phyloP scores from a whole-genome alignment of 2,797 vertebrate genomes.

The Linurgus olivaceus region DNA sequence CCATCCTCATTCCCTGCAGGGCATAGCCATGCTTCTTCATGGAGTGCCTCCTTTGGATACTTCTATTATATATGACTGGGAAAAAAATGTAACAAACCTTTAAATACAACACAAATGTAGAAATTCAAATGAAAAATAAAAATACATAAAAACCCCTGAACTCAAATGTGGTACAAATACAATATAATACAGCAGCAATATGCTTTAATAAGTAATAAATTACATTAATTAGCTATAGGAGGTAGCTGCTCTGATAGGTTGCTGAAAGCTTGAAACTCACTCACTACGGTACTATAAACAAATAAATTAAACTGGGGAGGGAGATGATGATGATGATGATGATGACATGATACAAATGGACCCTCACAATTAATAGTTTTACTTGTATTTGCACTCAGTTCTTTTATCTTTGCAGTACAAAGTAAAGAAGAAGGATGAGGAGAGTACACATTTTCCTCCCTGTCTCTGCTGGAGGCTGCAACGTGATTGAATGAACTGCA shows the following conservation, averaged over 20 bases:
- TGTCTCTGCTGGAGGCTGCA: conserved; percentile 17
- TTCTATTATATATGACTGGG: neutral
- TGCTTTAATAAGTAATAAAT: neutral
- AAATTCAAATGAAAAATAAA: neutral
- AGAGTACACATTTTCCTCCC: neutral
- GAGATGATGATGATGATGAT: neutral
- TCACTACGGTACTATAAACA: neutral
- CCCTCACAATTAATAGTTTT: neutral
- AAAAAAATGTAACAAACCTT: neutral
- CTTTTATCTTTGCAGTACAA: neutral
- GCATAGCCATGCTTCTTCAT: neutral
- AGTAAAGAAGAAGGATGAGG: neutral
- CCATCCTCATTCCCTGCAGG: neutral
- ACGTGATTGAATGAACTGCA: neutral
- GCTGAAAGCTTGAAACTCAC: neutral
- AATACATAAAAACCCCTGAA: neutral
- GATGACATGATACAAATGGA: accelerated
- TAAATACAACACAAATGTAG: neutral
- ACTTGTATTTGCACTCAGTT: neutral
- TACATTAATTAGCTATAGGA: neutral
- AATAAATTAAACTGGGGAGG: neutral
- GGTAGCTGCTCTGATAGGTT: neutral
- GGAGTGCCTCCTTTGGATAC: neutral
- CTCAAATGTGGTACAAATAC: neutral
- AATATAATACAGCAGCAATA: neutral